A percentile compares a stretch with the other conserved stretches of the same genome.
These are phyloP conservation scores for Pararge aegeria DNA, from an alignment of 1,140 invertebrate genomes.

Conservation along the genomic window DNA sequence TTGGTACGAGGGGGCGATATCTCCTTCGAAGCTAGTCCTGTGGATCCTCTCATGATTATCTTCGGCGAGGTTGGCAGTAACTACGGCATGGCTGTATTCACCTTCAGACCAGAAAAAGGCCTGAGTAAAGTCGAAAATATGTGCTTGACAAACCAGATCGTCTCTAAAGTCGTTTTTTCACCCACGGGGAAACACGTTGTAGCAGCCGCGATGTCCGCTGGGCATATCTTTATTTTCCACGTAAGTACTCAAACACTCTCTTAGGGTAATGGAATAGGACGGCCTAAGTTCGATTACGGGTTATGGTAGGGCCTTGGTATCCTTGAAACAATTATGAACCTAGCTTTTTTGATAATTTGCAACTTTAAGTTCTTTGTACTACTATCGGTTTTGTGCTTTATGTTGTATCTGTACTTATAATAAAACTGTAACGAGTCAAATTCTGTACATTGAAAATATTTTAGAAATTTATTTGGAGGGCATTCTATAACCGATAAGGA, in stretches of 20 bases:
- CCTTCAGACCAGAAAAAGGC: constrained; percentile 24
- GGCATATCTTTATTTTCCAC: constrained; percentile 71
- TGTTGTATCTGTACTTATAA: too few species aligned
- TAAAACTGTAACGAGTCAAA: too few species aligned
- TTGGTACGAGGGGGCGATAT: constrained; percentile 47
- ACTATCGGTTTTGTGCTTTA: too few species aligned
- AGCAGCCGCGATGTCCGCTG: constrained; percentile 63
- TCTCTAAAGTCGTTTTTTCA: constrained; percentile 62
- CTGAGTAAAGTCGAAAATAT: constrained; percentile 40
- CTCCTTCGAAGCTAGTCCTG: constrained; percentile 59
- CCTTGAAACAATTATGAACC: too few species aligned
- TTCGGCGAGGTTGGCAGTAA: constrained; percentile 50
- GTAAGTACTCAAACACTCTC: constrained; percentile 33
- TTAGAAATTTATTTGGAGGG: too few species aligned
- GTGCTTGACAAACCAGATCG: constrained; percentile 67
- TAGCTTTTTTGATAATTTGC: too few species aligned
- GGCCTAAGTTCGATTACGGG: too few species aligned
- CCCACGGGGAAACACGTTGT: constrained; percentile 55
- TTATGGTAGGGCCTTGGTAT: too few species aligned
- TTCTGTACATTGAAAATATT: too few species aligned
- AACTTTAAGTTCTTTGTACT: too few species aligned
- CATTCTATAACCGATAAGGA: too few species aligned
- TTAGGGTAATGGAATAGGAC: too few species aligned
- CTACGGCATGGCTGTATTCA: constrained; percentile 53
- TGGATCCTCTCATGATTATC: constrained; percentile 57